Percentiles rank a stretch among this genome's conserved stretches.
Evolutionary conservation across 2,888 invertebrate species (phyloP).

Genomic region (Conus canariensis): DNA sequence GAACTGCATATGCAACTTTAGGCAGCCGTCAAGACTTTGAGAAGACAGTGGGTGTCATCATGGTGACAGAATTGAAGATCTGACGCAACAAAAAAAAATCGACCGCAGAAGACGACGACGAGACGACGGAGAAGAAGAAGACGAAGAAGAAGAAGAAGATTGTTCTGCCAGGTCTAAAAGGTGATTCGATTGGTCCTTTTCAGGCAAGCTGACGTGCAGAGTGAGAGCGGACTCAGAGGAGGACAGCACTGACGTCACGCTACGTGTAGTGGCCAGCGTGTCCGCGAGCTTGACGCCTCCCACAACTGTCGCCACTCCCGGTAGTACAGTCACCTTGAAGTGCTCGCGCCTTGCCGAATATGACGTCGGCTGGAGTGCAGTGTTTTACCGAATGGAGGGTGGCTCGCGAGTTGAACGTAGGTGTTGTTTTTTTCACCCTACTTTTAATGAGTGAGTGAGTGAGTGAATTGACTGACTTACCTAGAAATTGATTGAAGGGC

Average conservation of each 20-base stretch:
- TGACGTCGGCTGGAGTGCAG: constrained; percentile 1
- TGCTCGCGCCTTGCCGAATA: constrained; percentile 22
- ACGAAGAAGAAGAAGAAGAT: no score
- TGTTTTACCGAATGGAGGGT: background rate
- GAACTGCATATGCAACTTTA: no score
- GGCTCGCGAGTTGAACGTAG: background rate
- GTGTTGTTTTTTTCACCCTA: background rate
- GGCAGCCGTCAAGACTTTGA: no score
- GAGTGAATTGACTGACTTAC: background rate
- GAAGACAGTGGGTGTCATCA: no score
- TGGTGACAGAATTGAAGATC: no score
- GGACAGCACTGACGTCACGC: background rate
- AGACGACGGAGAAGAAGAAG: no score
- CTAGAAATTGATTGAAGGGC: no score
- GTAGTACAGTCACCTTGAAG: constrained; percentile 9
- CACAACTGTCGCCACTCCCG: background rate
- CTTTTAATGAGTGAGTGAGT: background rate
- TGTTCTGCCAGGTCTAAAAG: no score
- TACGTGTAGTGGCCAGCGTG: background rate
- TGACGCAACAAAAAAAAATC: no score
- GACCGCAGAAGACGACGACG: no score
- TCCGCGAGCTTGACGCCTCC: background rate
- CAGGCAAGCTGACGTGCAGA: background rate
- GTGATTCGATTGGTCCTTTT: background rate
- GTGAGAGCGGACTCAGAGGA: background rate